phyloP scores from a whole-genome alignment of 2,113 vertebrate genomes.

The Chloropsis hardwickii region DNA sequence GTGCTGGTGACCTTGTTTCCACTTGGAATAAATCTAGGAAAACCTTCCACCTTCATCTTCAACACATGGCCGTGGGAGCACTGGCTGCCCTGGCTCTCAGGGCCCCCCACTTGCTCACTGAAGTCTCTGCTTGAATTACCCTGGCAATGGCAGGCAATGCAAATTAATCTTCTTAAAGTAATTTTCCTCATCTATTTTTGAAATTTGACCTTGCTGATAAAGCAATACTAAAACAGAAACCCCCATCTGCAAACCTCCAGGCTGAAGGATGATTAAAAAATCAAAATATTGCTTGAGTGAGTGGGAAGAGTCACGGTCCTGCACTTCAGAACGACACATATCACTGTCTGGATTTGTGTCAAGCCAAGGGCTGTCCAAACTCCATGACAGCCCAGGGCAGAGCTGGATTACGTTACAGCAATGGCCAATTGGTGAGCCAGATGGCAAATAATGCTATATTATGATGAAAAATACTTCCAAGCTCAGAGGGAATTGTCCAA shows the following conservation, averaged over 20 bases:
- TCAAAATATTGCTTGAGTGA: neutral
- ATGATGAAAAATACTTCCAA: neutral
- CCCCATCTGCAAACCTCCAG: neutral
- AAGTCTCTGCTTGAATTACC: neutral
- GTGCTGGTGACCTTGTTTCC: neutral
- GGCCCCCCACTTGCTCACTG: neutral
- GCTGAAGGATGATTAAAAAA: neutral
- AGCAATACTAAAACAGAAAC: neutral
- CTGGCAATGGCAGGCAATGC: neutral
- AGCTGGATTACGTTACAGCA: neutral
- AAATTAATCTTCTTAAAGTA: neutral
- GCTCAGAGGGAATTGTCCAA: neutral
- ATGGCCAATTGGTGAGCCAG: neutral
- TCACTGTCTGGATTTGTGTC: neutral
- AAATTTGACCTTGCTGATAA: neutral
- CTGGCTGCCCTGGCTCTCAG: neutral
- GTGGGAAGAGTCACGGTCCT: neutral
- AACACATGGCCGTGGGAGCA: neutral
- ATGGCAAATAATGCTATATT: neutral
- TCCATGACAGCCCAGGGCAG: neutral
- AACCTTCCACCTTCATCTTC: neutral
- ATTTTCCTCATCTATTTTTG: neutral
- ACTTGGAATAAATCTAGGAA: neutral
- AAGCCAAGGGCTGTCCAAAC: neutral
- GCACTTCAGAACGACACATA: fast-evolving